Evolutionary conservation across 2,888 invertebrate genomes (phyloP).

Genomic region (Calliphora vomitoria): DNA sequence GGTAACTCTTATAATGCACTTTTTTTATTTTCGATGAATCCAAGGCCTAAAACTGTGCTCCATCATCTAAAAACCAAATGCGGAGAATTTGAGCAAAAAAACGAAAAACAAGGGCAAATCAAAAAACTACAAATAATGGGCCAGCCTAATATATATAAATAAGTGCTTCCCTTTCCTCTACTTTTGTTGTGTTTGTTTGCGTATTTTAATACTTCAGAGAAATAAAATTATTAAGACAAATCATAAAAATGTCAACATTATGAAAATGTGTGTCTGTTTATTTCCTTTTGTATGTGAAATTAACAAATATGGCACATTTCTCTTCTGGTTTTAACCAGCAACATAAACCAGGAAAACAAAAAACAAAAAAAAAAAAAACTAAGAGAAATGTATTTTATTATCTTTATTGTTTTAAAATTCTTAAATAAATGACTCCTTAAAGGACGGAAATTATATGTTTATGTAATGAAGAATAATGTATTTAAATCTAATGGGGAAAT

Average conservation of each 20-base stretch:
- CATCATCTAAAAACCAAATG: too few relatives aligned
- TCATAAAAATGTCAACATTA: constrained; percentile 63
- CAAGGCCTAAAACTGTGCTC: too few relatives aligned
- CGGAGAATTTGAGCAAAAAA: too few relatives aligned
- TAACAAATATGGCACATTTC: constrained; percentile 30
- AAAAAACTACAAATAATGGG: too few relatives aligned
- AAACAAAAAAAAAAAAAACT: neutral
- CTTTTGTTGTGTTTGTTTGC: neutral
- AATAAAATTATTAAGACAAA: constrained; percentile 49
- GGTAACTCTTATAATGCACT: too few relatives aligned
- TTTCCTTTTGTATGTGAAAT: constrained; percentile 12
- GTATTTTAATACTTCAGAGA: constrained; percentile 40
- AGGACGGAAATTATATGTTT: constrained; percentile 17
- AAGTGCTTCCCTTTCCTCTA: too few relatives aligned
- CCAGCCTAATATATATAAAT: too few relatives aligned
- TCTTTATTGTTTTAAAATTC: constrained; percentile 36
- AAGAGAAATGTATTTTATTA: constrained; percentile 8
- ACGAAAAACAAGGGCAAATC: too few relatives aligned
- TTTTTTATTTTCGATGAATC: too few relatives aligned
- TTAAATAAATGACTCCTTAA: constrained; percentile 33
- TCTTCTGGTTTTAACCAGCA: neutral
- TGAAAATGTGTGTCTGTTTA: constrained; percentile 11
- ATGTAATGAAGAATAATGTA: constrained; percentile 18
- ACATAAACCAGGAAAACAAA: neutral
- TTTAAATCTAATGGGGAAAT: neutral